A percentile compares a stretch with the other conserved stretches of the same genome.
Conservation (phyloP, 92 coral and sea anemone species). For the Bergia puertoricense region DNA sequence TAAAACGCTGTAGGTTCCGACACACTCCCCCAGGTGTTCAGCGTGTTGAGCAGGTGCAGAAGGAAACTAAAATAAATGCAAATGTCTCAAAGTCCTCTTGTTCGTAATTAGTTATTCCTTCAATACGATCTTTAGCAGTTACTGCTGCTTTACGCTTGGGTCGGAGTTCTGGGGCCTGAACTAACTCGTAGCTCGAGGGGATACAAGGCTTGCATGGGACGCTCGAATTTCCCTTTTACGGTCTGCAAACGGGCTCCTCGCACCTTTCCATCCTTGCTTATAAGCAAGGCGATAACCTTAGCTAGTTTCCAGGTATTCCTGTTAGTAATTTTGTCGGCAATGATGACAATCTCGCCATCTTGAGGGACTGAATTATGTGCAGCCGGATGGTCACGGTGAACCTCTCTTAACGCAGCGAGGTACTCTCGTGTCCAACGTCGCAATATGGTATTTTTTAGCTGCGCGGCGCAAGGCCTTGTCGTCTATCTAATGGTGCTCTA, state of each 20-base stretch:
- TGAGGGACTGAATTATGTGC: not conserved
- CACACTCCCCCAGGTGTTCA: too few relatives aligned
- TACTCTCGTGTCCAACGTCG: not conserved
- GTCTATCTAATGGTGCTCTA: not conserved
- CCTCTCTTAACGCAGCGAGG: too few relatives aligned
- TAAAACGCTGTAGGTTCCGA: too few relatives aligned
- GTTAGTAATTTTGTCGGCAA: not conserved
- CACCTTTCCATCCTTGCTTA: not conserved
- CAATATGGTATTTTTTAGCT: not conserved
- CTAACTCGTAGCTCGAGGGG: not conserved
- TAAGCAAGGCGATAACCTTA: not conserved
- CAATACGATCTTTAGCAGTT: too few relatives aligned
- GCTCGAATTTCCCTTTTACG: not conserved
- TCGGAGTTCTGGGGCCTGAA: too few relatives aligned
- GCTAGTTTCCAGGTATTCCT: constrained; percentile 11
- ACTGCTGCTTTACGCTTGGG: too few relatives aligned
- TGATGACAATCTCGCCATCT: not conserved
- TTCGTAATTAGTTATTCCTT: too few relatives aligned
- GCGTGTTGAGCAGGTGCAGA: too few relatives aligned
- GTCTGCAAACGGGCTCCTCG: not conserved
- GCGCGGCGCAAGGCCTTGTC: not conserved
- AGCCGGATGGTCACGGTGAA: too few relatives aligned
- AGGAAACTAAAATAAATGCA: too few relatives aligned
- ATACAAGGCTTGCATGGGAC: not conserved
- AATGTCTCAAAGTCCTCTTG: too few relatives aligned